Conservation (phyloP, 2,888 invertebrate species). For the Pandemis cinnamomeana region DNA sequence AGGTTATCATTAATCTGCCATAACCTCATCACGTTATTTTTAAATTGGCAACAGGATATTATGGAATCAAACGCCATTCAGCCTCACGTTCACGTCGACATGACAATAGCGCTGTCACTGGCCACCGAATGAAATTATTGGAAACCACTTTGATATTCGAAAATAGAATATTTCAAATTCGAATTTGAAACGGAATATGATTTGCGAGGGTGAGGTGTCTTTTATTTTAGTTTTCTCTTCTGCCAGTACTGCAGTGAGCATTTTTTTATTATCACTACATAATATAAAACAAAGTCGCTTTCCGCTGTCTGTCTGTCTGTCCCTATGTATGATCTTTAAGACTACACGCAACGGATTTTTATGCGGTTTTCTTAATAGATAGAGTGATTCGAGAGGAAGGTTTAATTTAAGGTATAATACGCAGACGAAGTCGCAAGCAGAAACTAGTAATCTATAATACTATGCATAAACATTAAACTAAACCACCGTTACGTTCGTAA, state of each 20-base stretch:
- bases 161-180: slow-evolving; percentile 36
- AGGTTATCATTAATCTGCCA: slow-evolving; percentile 25
- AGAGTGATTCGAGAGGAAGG: no score
- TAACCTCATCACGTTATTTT: slow-evolving; percentile 29
- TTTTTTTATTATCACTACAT: neutral
- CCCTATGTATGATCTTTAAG: no score
- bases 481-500: slow-evolving; percentile 10
- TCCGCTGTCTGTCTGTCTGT: no score
- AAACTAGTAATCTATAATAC: neutral
- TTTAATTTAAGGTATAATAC: neutral
- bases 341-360: no score
- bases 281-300: neutral
- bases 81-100: slow-evolving; percentile 30
- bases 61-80: slow-evolving; percentile 39
- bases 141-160: slow-evolving; percentile 28
- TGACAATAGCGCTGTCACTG: slow-evolving; percentile 40
- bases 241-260: neutral
- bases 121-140: slow-evolving; percentile 37
- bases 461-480: neutral
- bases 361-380: no score
- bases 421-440: no score
- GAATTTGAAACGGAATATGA: slow-evolving; percentile 28
- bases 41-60: slow-evolving; percentile 35
- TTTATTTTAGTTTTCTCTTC: slow-evolving; percentile 6
- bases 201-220: slow-evolving; percentile 11